These are phyloP conservation scores for Trypoxylon attenuatum DNA, from an alignment of 2,888 invertebrate species.

Conservation along the genomic window DNA sequence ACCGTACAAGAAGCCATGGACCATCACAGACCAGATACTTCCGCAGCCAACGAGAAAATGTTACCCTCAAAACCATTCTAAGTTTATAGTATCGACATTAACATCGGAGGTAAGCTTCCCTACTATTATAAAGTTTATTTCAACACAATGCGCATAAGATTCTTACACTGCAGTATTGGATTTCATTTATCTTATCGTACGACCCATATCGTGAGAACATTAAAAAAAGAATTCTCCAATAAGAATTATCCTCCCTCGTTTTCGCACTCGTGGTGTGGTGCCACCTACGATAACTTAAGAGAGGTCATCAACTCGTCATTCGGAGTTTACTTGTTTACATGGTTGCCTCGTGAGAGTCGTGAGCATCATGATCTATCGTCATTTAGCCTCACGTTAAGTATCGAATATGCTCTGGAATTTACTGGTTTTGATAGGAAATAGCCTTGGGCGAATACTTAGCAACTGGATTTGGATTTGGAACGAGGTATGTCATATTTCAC, in stretches of 20 bases:
- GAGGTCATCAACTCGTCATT: conserved; percentile 52
- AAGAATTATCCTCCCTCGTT: conserved; percentile 27
- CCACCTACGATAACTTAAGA: conserved; percentile 43
- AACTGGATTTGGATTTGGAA: conserved; percentile 39
- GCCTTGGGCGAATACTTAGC: conserved; percentile 46
- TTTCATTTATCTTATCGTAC: background rate
- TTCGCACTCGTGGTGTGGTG: conserved; percentile 49
- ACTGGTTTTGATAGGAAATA: conserved; percentile 46
- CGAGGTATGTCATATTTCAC: conserved; percentile 48
- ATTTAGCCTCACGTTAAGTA: background rate
- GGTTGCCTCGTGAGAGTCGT: conserved; percentile 14
- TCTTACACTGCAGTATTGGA: background rate
- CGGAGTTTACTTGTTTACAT: conserved; percentile 32
- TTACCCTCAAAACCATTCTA: conserved; percentile 35
- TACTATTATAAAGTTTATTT: background rate
- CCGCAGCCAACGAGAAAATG: conserved; percentile 34
- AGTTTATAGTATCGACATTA: conserved; percentile 38
- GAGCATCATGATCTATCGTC: conserved; percentile 1
- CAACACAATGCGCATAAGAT: background rate
- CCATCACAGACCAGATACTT: conserved; percentile 33
- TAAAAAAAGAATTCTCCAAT: conserved; percentile 38
- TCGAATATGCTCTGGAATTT: conserved; percentile 60
- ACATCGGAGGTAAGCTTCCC: conserved; percentile 46
- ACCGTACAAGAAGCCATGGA: conserved; percentile 54
- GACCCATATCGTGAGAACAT: background rate